Evolutionary conservation across 2,113 vertebrate species (phyloP).

Genomic region (Zootoca vivipara): DNA sequence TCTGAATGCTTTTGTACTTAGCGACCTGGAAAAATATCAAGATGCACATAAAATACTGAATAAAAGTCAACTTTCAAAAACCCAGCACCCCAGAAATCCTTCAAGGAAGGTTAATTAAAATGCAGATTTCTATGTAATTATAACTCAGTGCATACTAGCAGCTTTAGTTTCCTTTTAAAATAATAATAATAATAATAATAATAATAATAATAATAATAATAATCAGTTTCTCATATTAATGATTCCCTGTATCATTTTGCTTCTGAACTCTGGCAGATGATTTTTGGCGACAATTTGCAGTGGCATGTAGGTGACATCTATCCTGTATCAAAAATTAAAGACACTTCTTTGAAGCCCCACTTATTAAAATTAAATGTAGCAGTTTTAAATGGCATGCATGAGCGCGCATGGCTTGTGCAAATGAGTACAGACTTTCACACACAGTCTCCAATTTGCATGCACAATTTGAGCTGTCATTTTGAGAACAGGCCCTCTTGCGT

Average conservation of each 20-base stretch:
- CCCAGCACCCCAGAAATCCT: slow-evolving; percentile 30
- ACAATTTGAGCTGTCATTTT: slow-evolving; percentile 46
- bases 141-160: slow-evolving; percentile 35
- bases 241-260: slow-evolving; percentile 38
- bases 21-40: slow-evolving; percentile 58
- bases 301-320: slow-evolving; percentile 44
- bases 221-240: slow-evolving; percentile 42
- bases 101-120: slow-evolving; percentile 55
- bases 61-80: slow-evolving; percentile 53
- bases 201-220: slow-evolving; percentile 9
- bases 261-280: slow-evolving; percentile 52
- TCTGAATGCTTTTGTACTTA: slow-evolving; percentile 51
- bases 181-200: slow-evolving; percentile 16
- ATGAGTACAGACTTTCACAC: slow-evolving; percentile 40
- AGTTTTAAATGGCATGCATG: slow-evolving; percentile 39
- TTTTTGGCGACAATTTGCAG: slow-evolving; percentile 34
- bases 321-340: slow-evolving; percentile 46
- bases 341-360: slow-evolving; percentile 21
- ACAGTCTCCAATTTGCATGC: slow-evolving; percentile 43
- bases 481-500: slow-evolving; percentile 35
- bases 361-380: slow-evolving; percentile 46
- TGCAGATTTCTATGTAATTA: slow-evolving; percentile 53
- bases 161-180: slow-evolving; percentile 37
- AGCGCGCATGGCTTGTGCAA: slow-evolving; percentile 35
- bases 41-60: slow-evolving; percentile 54